Base-by-base conservation (phyloP, 2,113 vertebrate species). In the Gallinago jamesoni region DNA sequence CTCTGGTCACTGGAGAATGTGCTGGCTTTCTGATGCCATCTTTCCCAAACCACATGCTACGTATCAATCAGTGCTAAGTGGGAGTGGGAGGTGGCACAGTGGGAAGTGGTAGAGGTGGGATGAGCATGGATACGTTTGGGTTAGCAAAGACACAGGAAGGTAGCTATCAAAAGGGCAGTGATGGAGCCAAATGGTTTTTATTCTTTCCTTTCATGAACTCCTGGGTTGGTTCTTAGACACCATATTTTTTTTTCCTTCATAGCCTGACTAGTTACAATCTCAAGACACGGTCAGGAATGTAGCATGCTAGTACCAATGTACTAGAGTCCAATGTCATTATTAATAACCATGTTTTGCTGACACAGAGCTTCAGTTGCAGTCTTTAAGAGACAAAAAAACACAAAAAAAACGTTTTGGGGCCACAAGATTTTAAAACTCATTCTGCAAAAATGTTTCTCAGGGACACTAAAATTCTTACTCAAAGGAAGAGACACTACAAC, bases 281-380 rank as follows among this genome's bases (percentile, higher is more conserved):
- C 45, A 48, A 22, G 30, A 20, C 20, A 5, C 3, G 18, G 33
- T 31, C 33, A 92, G 86, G 67, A 41, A 63, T 6, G 39, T 21
- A 48, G 47, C 30, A 31, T 0, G 0, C 43, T 3, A 57, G 37
- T 35, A 50, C 14, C n/a, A 12, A n/a, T 3, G 20, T 12, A 21
- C 39, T 20, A 27, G 39, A 75, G 66, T 22, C 37, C 33, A 35
- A 9, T 66, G 76, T 76, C 33, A 39, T 56, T 76, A 73, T 62
- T 63, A 62, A 73, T 45, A 72, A 78, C 17, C 6, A 16, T 3
- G 12, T n/a, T 39, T 20, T 62, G 28, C 66, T 27, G 28, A 87
- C 35, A n/a, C 14, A 67, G 41, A 56, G 12, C 55, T 28, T 63
- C n/a, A 33, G 9, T 11, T 77, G 14, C 55, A 27, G 39, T 39